Evolutionary conservation across 2,888 invertebrate genomes (phyloP), one percentile per base, ranked within the genome.

Genomic region (Agriotes lineatus): DNA sequence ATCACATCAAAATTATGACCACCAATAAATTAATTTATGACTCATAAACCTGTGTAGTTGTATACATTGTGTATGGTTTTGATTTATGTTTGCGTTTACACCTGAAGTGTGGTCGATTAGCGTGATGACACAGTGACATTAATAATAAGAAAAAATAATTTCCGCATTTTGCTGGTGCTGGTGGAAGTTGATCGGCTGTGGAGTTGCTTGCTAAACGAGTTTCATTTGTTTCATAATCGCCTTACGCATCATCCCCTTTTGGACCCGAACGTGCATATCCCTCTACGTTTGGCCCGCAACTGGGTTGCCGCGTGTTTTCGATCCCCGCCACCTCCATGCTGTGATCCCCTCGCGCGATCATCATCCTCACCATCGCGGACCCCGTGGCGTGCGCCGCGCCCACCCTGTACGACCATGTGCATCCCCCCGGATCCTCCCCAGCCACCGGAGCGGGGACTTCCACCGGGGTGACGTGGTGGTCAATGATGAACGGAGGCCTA

Each of bases 381-480:
- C 90, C 91, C 90, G 91, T 91, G 91, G 91, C 91, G 89, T 91
- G 91, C 90, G 91, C 91, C 90, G 85, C 85, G 78, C 85, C 85
- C 79, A 91, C 92, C 89, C 91, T 92, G 90, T 92, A 92, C 91
- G 92, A 92, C 90, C 91, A 91, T 91, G 90, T 90, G 88, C 90
- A 84, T 77, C 89, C 89, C 82, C 88, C 88, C 87, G 89, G 89
- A 86, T 88, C 88, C 85, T 89, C 89, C 86, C 89, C 91, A 91
- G 91, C 91, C 90, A 90, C 91, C 90, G 90, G 90, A 88, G 90
- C 91, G 90, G 91, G 90, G 88, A 89, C 91, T 90, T 90, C 91
- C 90, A 88, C 92, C 90, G 92, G 92, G 89, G 90, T 92, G 88
- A 90, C 91, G 88, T 92, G 92, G 91, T 92, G 92, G 90, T 89